phyloP scores from a whole-genome alignment of 1,140 invertebrate genomes.

The Palaemon carinicauda region DNA sequence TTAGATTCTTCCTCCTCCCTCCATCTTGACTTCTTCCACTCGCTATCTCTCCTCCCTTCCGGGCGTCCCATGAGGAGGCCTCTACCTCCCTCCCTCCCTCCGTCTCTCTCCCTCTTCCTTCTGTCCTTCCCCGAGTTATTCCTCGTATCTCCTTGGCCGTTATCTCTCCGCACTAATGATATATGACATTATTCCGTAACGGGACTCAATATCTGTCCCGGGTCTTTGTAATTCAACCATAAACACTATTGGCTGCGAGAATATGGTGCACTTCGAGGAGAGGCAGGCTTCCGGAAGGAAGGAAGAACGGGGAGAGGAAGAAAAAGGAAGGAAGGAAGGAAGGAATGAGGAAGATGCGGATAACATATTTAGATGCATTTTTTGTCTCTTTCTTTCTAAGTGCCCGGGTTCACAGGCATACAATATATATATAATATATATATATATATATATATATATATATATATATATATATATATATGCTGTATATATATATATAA shows the following conservation, averaged over 20 bases:
- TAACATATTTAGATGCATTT: background rate
- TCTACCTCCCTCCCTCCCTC: background rate
- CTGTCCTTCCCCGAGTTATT: background rate
- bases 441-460: background rate
- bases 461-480: background rate
- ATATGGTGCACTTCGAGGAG: background rate
- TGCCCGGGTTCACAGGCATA: too few relatives aligned
- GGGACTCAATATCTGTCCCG: background rate
- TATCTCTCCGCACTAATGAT: slow-evolving; percentile 1
- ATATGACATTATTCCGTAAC: slow-evolving; percentile 4
- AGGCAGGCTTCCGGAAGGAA: background rate
- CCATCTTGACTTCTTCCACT: background rate
- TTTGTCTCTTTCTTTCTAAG: background rate
- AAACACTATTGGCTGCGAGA: background rate
- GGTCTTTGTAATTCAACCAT: background rate
- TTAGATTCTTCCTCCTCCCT: background rate
- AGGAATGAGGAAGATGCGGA: background rate
- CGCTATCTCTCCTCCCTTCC: background rate
- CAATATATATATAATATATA: background rate
- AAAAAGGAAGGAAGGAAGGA: background rate
- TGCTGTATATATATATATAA: too few relatives aligned
- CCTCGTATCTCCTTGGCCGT: background rate
- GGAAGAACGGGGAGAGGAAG: background rate
- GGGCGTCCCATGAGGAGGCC: background rate
- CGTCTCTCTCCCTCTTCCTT: background rate